Conservation (phyloP, 2,797 vertebrate genomes). For the Huso huso region DNA sequence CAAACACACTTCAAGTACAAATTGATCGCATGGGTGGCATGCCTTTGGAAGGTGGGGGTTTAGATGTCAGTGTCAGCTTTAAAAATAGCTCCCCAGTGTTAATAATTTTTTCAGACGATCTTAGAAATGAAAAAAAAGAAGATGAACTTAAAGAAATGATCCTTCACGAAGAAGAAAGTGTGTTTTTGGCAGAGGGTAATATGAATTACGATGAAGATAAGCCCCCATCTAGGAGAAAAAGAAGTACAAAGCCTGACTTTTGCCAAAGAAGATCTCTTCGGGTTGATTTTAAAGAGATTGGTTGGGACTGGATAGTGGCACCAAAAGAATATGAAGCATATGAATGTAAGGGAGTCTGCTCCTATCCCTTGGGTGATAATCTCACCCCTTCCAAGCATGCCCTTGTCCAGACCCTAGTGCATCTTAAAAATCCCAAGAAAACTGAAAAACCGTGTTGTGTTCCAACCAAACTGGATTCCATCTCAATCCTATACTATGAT, state of each 20-base stretch:
- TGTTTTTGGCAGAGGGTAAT: constrained; percentile 34
- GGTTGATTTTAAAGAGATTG: constrained; percentile 90
- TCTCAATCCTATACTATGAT: constrained; percentile 80
- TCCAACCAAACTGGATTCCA: constrained; percentile 86
- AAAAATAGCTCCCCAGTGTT: constrained; percentile 74
- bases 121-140: constrained; percentile 53
- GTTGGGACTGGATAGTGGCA: constrained; percentile 93
- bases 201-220: constrained; percentile 15
- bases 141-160: constrained; percentile 60
- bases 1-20: constrained; percentile 65
- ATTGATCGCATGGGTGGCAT: constrained; percentile 48
- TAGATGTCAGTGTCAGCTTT: constrained; percentile 55
- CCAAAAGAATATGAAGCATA: constrained; percentile 89
- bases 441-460: constrained; percentile 88
- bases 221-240: constrained; percentile 51
- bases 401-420: constrained; percentile 84
- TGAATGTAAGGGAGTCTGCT: constrained; percentile 84
- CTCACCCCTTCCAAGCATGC: constrained; percentile 88
- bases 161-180: constrained; percentile 60
- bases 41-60: constrained; percentile 36
- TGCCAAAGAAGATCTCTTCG: constrained; percentile 77
- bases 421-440: constrained; percentile 80
- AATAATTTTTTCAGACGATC: constrained; percentile 85
- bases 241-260: constrained; percentile 55
- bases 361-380: constrained; percentile 79